phyloP scores from a whole-genome alignment of 2,888 invertebrate species.

The Stictocephala bisonia region DNA sequence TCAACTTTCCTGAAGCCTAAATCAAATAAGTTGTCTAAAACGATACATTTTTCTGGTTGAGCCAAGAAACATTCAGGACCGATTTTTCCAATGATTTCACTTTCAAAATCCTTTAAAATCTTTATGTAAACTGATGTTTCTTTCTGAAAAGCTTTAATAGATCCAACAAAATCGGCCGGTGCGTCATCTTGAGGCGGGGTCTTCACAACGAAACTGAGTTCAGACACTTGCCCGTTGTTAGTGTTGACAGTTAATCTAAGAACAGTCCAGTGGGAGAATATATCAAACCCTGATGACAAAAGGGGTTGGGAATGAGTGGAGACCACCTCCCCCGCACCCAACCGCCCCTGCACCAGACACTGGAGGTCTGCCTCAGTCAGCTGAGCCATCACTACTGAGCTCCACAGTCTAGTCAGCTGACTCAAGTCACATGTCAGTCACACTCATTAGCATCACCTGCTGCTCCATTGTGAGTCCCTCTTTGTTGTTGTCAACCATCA shows the following conservation, averaged over 20 bases:
- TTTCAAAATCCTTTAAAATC: conserved; percentile 41
- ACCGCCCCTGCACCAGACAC: conserved; percentile 23
- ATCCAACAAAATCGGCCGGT: conserved; percentile 43
- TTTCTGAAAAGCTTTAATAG: conserved; percentile 45
- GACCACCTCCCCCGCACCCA: conserved; percentile 5
- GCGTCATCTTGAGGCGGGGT: conserved; percentile 20
- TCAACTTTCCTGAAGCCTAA: conserved; percentile 27
- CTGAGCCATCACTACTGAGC: conserved; percentile 16
- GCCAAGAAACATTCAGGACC: conserved; percentile 37
- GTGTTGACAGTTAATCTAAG: conserved; percentile 24
- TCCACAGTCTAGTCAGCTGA: conserved; percentile 14
- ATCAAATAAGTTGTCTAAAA: conserved; percentile 29
- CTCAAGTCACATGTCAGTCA: background rate
- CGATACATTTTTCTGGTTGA: conserved; percentile 25
- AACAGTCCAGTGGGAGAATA: conserved; percentile 30
- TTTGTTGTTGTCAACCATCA: conserved; percentile 7
- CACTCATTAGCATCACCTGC: conserved; percentile 12
- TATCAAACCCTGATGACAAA: background rate
- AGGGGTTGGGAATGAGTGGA: background rate
- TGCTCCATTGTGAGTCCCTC: background rate
- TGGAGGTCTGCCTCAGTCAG: conserved; percentile 20
- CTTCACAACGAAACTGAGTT: conserved; percentile 39
- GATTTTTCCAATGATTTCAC: background rate
- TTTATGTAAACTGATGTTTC: conserved; percentile 46
- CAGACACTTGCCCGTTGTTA: conserved; percentile 12